These are phyloP conservation scores for Avahi laniger DNA, from an alignment of 2,797 vertebrate genomes.

Conservation along the genomic window DNA sequence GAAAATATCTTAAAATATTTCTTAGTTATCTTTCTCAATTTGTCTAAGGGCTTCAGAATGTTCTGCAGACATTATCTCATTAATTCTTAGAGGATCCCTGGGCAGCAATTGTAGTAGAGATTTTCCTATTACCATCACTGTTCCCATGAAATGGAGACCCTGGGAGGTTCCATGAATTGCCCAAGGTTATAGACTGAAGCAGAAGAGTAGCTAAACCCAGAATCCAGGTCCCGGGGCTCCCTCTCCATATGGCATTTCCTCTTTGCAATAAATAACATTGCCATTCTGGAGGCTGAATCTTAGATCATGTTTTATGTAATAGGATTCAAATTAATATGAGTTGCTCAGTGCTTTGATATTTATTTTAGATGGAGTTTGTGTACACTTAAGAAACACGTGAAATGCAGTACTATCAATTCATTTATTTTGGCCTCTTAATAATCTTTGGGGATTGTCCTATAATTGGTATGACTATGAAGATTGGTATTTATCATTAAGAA, in stretches of 20 bases:
- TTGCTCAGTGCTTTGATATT: constrained; percentile 31
- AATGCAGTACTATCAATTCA: not conserved
- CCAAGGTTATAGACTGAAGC: not conserved
- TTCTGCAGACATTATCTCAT: not conserved
- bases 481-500: constrained; percentile 43
- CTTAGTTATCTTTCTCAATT: constrained; percentile 22
- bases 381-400: constrained; percentile 41
- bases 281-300: constrained; percentile 9
- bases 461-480: constrained; percentile 1
- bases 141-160: not conserved
- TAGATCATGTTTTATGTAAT: constrained; percentile 48
- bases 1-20: constrained; percentile 53
- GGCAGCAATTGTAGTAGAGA: not conserved
- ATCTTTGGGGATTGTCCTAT: not conserved
- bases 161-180: not conserved
- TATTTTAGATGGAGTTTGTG: constrained; percentile 43
- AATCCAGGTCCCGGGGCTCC: not conserved
- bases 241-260: not conserved
- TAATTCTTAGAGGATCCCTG: constrained; percentile 24
- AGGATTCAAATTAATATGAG: constrained; percentile 56
- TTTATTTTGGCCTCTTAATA: constrained; percentile 47
- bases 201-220: not conserved
- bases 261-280: constrained; percentile 44
- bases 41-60: not conserved
- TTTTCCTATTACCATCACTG: not conserved